Conservation (phyloP, 2,797 vertebrate genomes). For the Tinamus major region DNA sequence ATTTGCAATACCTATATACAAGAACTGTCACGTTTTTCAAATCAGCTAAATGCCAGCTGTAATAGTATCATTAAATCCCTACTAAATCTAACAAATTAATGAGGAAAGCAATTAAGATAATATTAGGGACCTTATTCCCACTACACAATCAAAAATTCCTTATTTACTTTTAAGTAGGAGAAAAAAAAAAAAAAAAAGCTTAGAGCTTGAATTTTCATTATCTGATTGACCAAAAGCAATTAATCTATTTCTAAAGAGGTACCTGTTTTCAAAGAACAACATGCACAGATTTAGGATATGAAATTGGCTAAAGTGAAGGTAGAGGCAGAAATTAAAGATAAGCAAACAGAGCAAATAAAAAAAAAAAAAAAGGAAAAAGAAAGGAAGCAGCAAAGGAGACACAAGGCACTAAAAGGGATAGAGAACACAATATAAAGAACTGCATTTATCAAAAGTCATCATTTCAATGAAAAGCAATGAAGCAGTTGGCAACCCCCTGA, state of each 20-base stretch:
- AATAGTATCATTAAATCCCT: neutral
- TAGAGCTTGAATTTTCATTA: neutral
- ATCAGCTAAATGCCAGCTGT: conserved; percentile 39
- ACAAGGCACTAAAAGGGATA: neutral
- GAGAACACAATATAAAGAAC: neutral
- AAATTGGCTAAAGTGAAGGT: neutral
- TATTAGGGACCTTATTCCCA: conserved; percentile 21
- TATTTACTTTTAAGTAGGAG: neutral
- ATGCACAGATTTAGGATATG: neutral
- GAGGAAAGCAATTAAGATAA: conserved; percentile 14
- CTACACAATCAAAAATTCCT: neutral
- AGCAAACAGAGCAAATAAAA: neutral
- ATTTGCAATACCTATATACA: neutral
- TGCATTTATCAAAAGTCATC: neutral
- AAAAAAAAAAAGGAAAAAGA: neutral
- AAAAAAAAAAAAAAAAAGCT: neutral
- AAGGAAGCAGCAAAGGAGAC: neutral
- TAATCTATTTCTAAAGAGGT: conserved; percentile 5
- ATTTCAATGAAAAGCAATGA: neutral
- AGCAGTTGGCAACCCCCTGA: neutral
- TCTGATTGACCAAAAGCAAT: neutral
- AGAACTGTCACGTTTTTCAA: neutral
- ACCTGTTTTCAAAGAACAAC: neutral
- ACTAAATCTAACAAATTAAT: conserved; percentile 33
- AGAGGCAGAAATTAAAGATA: neutral